Base-by-base conservation (phyloP, 2,888 invertebrate species). In the Lasiommata megera region DNA sequence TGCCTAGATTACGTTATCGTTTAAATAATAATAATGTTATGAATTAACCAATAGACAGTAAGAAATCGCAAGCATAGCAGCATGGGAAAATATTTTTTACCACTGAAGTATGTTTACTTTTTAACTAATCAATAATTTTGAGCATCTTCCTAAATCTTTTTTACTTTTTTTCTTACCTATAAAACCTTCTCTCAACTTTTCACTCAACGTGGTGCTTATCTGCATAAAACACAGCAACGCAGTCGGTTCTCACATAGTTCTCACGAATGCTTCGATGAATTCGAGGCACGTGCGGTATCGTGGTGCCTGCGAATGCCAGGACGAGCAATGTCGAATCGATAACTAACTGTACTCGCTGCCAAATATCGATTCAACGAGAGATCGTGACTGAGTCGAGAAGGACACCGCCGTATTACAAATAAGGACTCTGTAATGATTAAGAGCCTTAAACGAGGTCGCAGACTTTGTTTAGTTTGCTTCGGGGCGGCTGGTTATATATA, bases 321-420 rank as follows among this genome's bases (percentile, higher is more conserved):
- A 76, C 77, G 73, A 80, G 76, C 85, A 85, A 82, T 85, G 80
- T 84, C 84, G 81, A 86, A 86, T 88, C 81, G 74, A 82, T 84
- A 85, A 85, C 72, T 88, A 88, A 88, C 88, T 83, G 88, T 87
- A 79, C 77, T 71, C 67, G 74, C 73, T 73, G 76, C 81, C 85
- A 80, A 85, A 88, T 84, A 78, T 80, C 76, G 73, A 76, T 72
- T 68, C 72, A 68, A 72, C 70, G 66, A 65, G 66, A 67, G 63
- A 69, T 68, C 68, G 69, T 70, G 68, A 67, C 64, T 67, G 63
- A 65, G 65, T 62, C 67, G 67, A 70, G 75, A 77, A 76, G 75
- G 73, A 74, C 70, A 65, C 65, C 61, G 58, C 59, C 60, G 62
- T 58, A 52, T 65, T 66, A 66, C 66, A 64, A 64, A 66, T 64